Percentiles rank a stretch among this genome's conserved stretches.
These are phyloP conservation scores for Leptura quadrifasciata DNA, from an alignment of 2,888 invertebrate genomes.

Conservation along the genomic window DNA sequence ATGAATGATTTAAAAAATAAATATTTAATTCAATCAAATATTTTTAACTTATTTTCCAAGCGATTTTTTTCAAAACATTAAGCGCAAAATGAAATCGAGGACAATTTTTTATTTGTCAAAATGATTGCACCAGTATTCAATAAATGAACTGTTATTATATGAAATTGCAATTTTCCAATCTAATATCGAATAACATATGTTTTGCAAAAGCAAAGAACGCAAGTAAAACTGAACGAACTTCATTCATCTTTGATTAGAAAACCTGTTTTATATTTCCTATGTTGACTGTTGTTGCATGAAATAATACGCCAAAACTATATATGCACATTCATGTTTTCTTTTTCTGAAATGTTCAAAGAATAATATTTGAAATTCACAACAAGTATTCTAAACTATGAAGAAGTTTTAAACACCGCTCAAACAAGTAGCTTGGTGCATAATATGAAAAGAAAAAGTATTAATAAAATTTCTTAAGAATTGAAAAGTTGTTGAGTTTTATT, in stretches of 20 bases:
- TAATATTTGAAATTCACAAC: slow-evolving; percentile 5
- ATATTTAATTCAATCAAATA: no score
- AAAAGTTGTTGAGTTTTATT: not conserved
- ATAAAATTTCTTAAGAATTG: not conserved
- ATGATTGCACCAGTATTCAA: no score
- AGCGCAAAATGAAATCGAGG: no score
- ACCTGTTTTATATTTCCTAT: not conserved
- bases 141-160: not conserved
- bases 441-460: slow-evolving; percentile 7
- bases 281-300: no score
- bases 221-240: not conserved
- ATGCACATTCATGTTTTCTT: slow-evolving; percentile 3
- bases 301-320: not conserved
- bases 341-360: not conserved
- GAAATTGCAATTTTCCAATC: not conserved
- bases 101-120: no score
- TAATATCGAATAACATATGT: not conserved
- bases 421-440: slow-evolving; percentile 10
- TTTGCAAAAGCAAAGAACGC: not conserved
- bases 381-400: slow-evolving; percentile 6
- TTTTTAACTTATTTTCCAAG: no score
- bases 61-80: no score
- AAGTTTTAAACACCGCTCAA: slow-evolving; percentile 22
- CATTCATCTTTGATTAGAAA: not conserved
- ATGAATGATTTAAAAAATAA: no score